Percentiles rank a stretch among this genome's conserved stretches.
These are phyloP conservation scores for Parapristionchus giblindavisi DNA, from an alignment of 2,888 invertebrate species.

Conservation along the genomic window DNA sequence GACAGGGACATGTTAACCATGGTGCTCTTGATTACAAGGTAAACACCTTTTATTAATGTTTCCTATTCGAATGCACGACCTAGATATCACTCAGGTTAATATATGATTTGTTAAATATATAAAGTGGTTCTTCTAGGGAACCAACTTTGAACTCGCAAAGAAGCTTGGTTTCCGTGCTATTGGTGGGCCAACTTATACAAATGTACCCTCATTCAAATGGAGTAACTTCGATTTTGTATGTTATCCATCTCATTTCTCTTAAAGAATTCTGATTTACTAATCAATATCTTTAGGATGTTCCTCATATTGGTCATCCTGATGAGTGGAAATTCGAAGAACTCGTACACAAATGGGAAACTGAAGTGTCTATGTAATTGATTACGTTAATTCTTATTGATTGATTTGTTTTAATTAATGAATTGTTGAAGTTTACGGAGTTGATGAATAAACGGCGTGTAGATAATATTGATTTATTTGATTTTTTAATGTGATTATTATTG, in stretches of 20 bases:
- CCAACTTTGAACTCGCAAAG: conserved; percentile 66
- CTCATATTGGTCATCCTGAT: conserved; percentile 81
- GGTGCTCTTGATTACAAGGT: conserved; percentile 81
- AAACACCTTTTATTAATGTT: background rate
- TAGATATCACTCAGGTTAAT: background rate
- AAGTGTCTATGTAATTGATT: conserved; percentile 35
- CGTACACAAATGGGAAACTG: conserved; percentile 66
- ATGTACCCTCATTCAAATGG: conserved; percentile 82
- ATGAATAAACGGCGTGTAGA: too few species aligned
- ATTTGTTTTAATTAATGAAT: too few species aligned
- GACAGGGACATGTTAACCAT: conserved; percentile 77
- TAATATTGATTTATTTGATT: too few species aligned
- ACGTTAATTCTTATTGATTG: too few species aligned
- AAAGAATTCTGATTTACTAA: too few species aligned
- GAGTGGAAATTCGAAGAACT: conserved; percentile 79
- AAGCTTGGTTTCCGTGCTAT: conserved; percentile 76
- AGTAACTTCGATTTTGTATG: conserved; percentile 77
- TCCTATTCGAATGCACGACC: background rate
- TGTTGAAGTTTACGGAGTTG: too few species aligned
- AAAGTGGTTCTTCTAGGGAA: conserved; percentile 56
- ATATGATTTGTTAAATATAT: background rate
- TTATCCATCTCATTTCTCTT: background rate
- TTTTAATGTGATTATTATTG: too few species aligned
- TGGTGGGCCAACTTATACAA: conserved; percentile 74
- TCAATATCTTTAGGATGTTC: conserved; percentile 38